A percentile compares a stretch with the other conserved stretches of the same genome.
Evolutionary conservation across 2,113 vertebrate species (phyloP).

Genomic region (Paradoxurus hermaphroditus): DNA sequence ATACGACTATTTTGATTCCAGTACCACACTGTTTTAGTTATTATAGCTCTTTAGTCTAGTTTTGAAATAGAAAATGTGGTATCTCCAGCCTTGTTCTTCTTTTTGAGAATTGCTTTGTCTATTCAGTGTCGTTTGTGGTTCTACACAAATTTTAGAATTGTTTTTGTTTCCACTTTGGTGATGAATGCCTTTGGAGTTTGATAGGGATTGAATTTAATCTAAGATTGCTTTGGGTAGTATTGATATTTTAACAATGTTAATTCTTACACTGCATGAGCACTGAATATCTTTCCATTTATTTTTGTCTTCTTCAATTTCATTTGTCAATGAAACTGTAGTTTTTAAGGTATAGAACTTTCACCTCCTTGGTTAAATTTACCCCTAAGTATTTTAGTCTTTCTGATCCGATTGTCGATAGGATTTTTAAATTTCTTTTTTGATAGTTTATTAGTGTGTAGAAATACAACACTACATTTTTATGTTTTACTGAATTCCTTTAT

Average conservation of each 20-base stretch:
- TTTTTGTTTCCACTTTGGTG: background rate
- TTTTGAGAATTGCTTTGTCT: background rate
- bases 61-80: background rate
- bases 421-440: background rate
- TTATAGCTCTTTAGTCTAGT: background rate
- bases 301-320: background rate
- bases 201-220: background rate
- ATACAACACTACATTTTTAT: too few relatives aligned
- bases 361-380: background rate
- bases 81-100: background rate
- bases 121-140: background rate
- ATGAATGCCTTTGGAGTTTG: background rate
- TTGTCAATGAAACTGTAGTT: background rate
- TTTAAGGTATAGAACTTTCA: background rate
- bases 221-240: background rate
- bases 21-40: background rate
- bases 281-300: too few relatives aligned
- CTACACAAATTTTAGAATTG: background rate
- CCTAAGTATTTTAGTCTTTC: background rate
- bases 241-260: too few relatives aligned
- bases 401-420: background rate
- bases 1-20: background rate
- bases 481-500: background rate
- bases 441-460: background rate
- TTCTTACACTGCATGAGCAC: too few relatives aligned